Conservation (phyloP, 2,797 vertebrate species). For the Hypotaenidia okinawae region DNA sequence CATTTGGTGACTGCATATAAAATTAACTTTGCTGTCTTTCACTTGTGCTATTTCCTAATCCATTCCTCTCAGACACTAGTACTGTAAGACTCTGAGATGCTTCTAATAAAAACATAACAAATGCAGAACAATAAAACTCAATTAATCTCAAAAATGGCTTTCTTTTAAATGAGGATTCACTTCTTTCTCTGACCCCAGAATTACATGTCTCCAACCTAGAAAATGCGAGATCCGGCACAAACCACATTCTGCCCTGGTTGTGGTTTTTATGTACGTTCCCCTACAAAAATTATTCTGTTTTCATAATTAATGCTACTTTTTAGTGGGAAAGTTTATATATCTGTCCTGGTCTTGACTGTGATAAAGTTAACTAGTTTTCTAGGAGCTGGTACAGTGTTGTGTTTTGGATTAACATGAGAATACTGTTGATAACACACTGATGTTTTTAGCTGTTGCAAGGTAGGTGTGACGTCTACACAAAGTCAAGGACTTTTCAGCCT, state of each 20-base stretch:
- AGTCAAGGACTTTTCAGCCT: too few species aligned
- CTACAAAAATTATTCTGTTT: not conserved
- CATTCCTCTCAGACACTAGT: not conserved
- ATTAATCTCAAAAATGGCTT: not conserved
- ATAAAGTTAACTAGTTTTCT: too few species aligned
- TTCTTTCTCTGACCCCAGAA: not conserved
- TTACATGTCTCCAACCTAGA: not conserved
- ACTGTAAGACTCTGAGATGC: not conserved
- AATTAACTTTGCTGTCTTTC: not conserved
- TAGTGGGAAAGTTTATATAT: not conserved
- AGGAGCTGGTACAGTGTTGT: too few species aligned
- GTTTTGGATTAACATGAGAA: too few species aligned
- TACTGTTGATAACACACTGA: too few species aligned
- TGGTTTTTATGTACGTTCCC: fast-evolving
- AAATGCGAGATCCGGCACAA: fast-evolving
- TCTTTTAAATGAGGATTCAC: not conserved
- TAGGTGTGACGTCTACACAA: too few species aligned
- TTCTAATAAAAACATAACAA: not conserved
- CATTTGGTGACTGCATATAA: not conserved
- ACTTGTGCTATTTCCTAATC: not conserved
- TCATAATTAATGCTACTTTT: not conserved
- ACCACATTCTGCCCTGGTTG: not conserved
- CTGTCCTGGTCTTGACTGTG: too few species aligned
- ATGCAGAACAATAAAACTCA: not conserved
- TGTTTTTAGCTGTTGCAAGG: too few species aligned